These are phyloP conservation scores for Aphelocoma californica DNA, from an alignment of 2,797 vertebrate species.

Conservation along the genomic window DNA sequence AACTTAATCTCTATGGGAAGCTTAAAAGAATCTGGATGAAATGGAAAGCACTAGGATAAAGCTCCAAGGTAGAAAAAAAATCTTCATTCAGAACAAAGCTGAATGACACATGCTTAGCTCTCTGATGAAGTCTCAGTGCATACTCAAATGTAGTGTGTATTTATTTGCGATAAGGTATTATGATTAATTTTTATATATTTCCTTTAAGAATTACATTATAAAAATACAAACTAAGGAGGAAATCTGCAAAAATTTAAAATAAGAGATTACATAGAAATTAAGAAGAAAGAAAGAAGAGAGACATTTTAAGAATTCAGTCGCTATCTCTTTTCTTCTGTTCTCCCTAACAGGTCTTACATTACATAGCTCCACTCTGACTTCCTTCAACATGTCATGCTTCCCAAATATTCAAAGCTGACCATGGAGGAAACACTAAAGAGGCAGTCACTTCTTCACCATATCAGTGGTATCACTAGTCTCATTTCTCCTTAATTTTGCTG, in stretches of 20 bases:
- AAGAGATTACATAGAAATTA: background rate
- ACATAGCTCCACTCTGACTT: background rate
- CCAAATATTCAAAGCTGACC: background rate
- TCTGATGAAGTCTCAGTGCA: background rate
- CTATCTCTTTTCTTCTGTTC: background rate
- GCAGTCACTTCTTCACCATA: background rate
- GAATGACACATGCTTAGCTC: background rate
- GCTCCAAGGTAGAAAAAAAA: background rate
- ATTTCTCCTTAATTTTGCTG: background rate
- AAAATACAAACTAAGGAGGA: background rate
- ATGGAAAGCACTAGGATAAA: background rate
- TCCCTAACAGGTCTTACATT: background rate
- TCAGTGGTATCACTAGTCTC: background rate
- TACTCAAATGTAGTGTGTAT: background rate
- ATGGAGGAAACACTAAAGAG: background rate
- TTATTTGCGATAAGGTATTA: background rate
- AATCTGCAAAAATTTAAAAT: background rate
- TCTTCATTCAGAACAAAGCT: background rate
- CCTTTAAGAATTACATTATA: background rate
- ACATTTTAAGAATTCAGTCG: background rate
- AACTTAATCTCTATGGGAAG: background rate
- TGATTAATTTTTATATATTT: background rate
- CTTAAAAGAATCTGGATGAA: slow-evolving; percentile 27
- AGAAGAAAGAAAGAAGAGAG: background rate
- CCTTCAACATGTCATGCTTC: background rate